Conservation (phyloP, 2,888 invertebrate genomes). For the Epinotia ramella region DNA sequence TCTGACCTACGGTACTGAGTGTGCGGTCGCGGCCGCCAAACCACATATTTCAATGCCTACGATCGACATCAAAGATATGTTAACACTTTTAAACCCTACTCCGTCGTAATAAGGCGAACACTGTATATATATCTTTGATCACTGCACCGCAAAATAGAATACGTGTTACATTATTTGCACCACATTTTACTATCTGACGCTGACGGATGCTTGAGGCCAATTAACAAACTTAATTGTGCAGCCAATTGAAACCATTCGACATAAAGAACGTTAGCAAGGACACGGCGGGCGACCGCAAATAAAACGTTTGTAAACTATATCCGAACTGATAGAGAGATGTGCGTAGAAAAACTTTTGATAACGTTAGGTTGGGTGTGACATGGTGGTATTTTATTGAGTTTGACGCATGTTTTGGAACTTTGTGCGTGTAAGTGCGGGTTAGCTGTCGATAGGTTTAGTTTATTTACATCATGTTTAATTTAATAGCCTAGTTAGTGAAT, state of each 20-base stretch:
- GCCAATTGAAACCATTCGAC: not conserved
- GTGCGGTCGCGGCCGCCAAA: not conserved
- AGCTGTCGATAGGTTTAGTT: conserved; percentile 11
- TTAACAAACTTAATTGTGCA: not conserved
- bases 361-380: conserved; percentile 8
- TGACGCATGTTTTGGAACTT: conserved; percentile 9
- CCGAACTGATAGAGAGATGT: conserved; percentile 19
- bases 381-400: conserved; percentile 14
- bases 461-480: not conserved
- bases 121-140: not conserved
- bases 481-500: too few relatives aligned
- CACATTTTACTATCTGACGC: conserved; percentile 12
- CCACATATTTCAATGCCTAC: not conserved
- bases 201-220: conserved; percentile 7
- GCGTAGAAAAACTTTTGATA: conserved; percentile 24
- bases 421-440: not conserved
- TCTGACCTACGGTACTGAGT: not conserved
- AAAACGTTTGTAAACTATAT: conserved; percentile 10
- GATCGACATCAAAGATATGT: not conserved
- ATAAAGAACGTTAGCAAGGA: not conserved
- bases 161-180: conserved; percentile 13
- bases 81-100: not conserved
- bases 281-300: not conserved
- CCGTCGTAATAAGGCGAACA: not conserved
- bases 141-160: conserved; percentile 4